These are phyloP conservation scores for Drosophila meridiana DNA, from an alignment of 2,888 invertebrate genomes.

Conservation along the genomic window DNA sequence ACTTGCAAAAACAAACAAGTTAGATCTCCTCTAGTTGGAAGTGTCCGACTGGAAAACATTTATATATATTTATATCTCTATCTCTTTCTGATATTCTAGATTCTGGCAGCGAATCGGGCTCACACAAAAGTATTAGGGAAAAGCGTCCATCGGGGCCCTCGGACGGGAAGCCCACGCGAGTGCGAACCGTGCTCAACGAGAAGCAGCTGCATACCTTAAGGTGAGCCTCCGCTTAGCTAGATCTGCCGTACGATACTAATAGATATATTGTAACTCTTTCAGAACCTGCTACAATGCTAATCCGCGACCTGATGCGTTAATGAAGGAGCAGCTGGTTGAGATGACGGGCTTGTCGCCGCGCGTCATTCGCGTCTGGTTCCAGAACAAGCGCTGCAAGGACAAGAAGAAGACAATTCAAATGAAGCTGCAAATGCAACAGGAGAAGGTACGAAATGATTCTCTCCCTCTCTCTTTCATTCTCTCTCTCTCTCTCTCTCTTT, in stretches of 20 bases:
- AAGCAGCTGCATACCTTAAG: slow-evolving; percentile 98
- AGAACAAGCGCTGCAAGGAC: slow-evolving; percentile 98
- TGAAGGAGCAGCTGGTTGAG: slow-evolving; percentile 99
- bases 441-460: slow-evolving; percentile 89
- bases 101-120: slow-evolving; percentile 96
- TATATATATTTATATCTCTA: background rate
- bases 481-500: background rate
- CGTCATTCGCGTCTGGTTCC: slow-evolving; percentile 99
- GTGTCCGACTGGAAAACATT: no score
- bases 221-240: slow-evolving; percentile 76
- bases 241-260: no score
- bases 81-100: slow-evolving; percentile 86
- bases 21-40: no score
- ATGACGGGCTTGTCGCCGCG: slow-evolving; percentile 99
- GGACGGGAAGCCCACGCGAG: slow-evolving; percentile 98
- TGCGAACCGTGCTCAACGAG: slow-evolving; percentile 99
- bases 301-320: slow-evolving; percentile 98
- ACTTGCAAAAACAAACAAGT: no score
- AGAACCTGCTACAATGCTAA: slow-evolving; percentile 98
- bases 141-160: slow-evolving; percentile 85
- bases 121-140: slow-evolving; percentile 91
- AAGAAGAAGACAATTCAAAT: slow-evolving; percentile 98
- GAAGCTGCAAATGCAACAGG: slow-evolving; percentile 99
- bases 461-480: background rate
- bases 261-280: no score